Evolutionary conservation across 2,888 invertebrate species (phyloP), one percentile per base, ranked within the genome.

Genomic region (Rhyacophila evoluta): DNA sequence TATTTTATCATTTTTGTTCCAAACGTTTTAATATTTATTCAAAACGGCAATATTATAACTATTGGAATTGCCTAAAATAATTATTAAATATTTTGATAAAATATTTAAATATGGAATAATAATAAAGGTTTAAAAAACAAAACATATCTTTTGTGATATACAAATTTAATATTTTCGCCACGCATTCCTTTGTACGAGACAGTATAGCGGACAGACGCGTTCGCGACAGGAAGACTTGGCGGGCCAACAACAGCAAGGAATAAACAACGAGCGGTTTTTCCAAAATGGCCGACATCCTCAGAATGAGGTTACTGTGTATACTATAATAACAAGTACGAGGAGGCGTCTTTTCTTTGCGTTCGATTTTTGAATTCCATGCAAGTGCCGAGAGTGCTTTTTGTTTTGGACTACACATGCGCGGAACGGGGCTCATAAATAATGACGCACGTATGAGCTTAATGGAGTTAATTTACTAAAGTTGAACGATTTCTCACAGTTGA

Each of bases 281-380:
- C 78, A 80, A 55, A 19, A 74, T 70, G 74, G 70, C 78, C 73
- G 77, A 68, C 36, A 19, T 67, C 28, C 41, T 39, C 73, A 74
- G 72, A 81, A 81, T 81, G 81, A 81, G 81, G 81, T 79, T 81
- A 81, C 77, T 77, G 76, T 78, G 74, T 41, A 72, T 72, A 74
- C 72, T 74, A 55, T 19, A 55, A 55, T 19, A 12, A 55, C 19
- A 55, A 19, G 25, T 55, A 55, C 55, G 6, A 12, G 55, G 28
- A 41, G 74, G 71, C 78, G 75, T 75, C 71, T 79, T 79, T 71
- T 12, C 74, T 79, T 78, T 67, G 75, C 74, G 78, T 79, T 75
- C 72, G 75, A 79, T 79, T 79, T 79, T 79, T 72, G 71, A 79
- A 79, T 79, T 79, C 75, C 74, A 71, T 72, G 67, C 78, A 28